These are phyloP conservation scores for Cantharis rufa DNA, from an alignment of 2,888 invertebrate genomes.

Conservation along the genomic window DNA sequence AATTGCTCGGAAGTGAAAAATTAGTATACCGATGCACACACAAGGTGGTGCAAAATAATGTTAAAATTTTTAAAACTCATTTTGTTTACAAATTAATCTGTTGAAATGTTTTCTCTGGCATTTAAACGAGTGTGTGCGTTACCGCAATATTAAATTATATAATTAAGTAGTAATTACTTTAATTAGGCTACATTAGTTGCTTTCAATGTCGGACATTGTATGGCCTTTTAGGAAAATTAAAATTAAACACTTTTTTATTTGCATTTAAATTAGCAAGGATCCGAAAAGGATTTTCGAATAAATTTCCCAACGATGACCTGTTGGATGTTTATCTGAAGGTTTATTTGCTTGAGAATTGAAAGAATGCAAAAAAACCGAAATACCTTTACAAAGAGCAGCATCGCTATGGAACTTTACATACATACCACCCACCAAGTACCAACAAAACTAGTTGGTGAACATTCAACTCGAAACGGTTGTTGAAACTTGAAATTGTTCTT, in stretches of 20 bases:
- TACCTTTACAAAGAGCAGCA: slow-evolving; percentile 1
- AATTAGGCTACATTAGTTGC: background rate
- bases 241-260: background rate
- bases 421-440: slow-evolving; percentile 14
- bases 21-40: background rate
- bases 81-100: background rate
- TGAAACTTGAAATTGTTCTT: slow-evolving; percentile 1
- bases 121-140: background rate
- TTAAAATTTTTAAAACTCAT: background rate
- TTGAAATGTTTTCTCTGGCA: background rate
- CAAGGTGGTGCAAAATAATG: background rate
- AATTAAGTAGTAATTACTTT: slow-evolving; percentile 1
- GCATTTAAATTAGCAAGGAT: background rate
- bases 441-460: background rate
- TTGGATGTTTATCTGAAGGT: background rate
- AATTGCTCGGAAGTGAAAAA: background rate
- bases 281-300: background rate
- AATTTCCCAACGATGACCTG: background rate
- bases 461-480: background rate
- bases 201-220: background rate
- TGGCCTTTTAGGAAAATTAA: background rate
- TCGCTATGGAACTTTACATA: slow-evolving; percentile 6
- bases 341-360: slow-evolving; percentile 7
- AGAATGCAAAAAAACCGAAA: slow-evolving; percentile 11
- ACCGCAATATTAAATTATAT: background rate